Percentiles rank a stretch among this genome's conserved stretches.
These are phyloP conservation scores for Zele albiditarsus DNA, from an alignment of 2,888 invertebrate species.

Conservation along the genomic window DNA sequence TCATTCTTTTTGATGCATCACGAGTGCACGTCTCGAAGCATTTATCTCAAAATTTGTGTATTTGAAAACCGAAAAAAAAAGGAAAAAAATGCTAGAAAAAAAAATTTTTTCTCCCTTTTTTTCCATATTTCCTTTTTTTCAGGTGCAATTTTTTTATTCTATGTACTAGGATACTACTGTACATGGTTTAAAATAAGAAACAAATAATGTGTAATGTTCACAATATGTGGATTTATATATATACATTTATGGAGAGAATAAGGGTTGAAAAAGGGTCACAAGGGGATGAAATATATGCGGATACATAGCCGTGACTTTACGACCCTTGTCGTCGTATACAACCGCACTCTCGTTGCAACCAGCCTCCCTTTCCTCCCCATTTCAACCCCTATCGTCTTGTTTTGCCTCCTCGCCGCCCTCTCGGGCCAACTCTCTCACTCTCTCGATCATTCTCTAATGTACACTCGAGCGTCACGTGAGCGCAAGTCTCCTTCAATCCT, in stretches of 20 bases:
- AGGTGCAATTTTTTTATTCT: background rate
- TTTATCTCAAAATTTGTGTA: background rate
- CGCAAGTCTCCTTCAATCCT: constrained; percentile 49
- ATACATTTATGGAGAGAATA: constrained; percentile 4
- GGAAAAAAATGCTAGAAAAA: background rate
- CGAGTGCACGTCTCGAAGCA: background rate
- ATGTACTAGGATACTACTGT: background rate
- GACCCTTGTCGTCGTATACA: constrained; percentile 47
- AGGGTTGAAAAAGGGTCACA: background rate
- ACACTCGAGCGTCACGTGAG: constrained; percentile 47
- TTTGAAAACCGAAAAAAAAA: background rate
- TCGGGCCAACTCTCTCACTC: constrained; percentile 43
- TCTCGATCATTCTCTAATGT: constrained; percentile 61
- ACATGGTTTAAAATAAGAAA: background rate
- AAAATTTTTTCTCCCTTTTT: background rate
- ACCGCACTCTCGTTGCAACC: constrained; percentile 43
- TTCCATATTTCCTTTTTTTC: background rate
- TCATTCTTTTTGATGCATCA: background rate
- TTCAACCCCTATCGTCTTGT: constrained; percentile 6
- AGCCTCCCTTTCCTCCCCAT: constrained; percentile 38
- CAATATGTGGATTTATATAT: constrained; percentile 24
- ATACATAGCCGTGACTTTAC: constrained; percentile 49
- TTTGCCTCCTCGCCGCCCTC: constrained; percentile 19
- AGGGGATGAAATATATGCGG: constrained; percentile 40
- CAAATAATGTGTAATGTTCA: constrained; percentile 12